Percentiles rank a stretch among this genome's conserved stretches.
Conservation (phyloP, 2,797 vertebrate species). For the Gallinago nigripennis region DNA sequence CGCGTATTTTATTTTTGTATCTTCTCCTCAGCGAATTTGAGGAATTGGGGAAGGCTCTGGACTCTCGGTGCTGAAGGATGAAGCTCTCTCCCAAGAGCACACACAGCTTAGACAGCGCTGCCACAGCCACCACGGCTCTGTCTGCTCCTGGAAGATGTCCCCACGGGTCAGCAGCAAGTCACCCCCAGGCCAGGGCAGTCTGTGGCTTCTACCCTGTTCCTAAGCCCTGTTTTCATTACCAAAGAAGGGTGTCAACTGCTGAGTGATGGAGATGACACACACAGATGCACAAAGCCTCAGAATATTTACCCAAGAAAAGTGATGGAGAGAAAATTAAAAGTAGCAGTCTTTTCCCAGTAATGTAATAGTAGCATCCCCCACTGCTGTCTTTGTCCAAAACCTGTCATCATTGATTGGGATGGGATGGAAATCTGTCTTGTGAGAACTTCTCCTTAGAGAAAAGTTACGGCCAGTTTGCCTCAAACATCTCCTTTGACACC, state of each 20-base stretch:
- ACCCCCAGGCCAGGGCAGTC: too few relatives aligned
- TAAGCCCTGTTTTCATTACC: background rate
- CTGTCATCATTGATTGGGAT: rapidly evolving
- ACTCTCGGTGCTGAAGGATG: background rate
- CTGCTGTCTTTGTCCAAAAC: background rate
- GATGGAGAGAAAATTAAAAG: background rate
- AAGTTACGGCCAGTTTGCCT: background rate
- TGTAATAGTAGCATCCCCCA: background rate
- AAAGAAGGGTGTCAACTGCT: background rate
- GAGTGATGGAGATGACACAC: background rate
- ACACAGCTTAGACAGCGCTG: background rate
- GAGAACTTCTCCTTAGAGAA: background rate
- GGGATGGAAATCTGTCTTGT: background rate
- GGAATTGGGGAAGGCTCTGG: background rate
- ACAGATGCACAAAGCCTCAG: background rate
- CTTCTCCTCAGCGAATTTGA: background rate
- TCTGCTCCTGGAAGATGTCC: background rate
- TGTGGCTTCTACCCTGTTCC: background rate
- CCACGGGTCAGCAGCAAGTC: background rate
- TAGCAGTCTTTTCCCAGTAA: background rate
- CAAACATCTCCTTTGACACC: background rate
- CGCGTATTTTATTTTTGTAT: slow-evolving; percentile 16
- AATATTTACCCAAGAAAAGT: background rate
- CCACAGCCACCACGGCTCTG: background rate
- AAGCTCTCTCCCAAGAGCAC: background rate